These are phyloP conservation scores for Coenonympha glycerion DNA, from an alignment of 2,888 invertebrate genomes.

Conservation along the genomic window DNA sequence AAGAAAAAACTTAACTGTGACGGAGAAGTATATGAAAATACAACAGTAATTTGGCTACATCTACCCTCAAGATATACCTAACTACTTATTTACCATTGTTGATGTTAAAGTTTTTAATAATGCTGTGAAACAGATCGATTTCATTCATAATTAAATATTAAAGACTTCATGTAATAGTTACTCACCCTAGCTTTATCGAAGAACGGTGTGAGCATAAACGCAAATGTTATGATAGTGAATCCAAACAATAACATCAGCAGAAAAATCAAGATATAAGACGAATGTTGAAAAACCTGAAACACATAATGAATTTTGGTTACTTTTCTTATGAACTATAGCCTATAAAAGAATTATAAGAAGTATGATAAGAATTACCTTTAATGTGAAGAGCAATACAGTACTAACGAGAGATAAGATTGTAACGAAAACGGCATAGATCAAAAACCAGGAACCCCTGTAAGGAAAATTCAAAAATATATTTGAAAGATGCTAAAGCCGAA, in stretches of 20 bases:
- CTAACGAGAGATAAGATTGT: constrained; percentile 81
- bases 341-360: neutral
- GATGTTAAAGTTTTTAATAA: too few species aligned
- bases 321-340: too few species aligned
- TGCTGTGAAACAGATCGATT: too few species aligned
- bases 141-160: too few species aligned
- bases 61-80: too few species aligned
- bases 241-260: constrained; percentile 86
- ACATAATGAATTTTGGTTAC: neutral
- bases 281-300: constrained; percentile 83
- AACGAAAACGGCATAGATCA: constrained; percentile 84
- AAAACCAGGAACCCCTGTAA: constrained; percentile 88
- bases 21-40: too few species aligned
- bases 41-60: too few species aligned
- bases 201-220: constrained; percentile 90
- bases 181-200: constrained; percentile 88
- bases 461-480: too few species aligned
- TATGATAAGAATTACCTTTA: constrained; percentile 72
- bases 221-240: constrained; percentile 86
- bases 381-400: constrained; percentile 80
- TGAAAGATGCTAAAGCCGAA: too few species aligned
- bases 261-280: constrained; percentile 86
- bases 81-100: too few species aligned
- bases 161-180: neutral
- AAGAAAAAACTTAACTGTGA: too few species aligned